These are phyloP conservation scores for Anarsia innoxiella DNA, from an alignment of 2,888 invertebrate genomes.

Conservation along the genomic window DNA sequence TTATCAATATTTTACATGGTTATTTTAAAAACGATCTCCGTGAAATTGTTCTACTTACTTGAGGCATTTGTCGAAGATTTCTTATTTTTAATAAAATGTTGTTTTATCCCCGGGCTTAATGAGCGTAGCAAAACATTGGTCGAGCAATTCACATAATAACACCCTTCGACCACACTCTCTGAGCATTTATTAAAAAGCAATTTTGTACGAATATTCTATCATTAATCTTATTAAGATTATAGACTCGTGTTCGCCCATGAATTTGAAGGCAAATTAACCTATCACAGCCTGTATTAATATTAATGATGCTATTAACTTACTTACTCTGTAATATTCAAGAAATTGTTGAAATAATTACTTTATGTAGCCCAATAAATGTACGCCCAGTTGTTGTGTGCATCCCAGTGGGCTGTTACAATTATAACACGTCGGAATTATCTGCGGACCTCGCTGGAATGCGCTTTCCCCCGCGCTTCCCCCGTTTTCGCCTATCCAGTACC, in stretches of 20 bases:
- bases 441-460: too few species aligned
- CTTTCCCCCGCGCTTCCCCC: too few species aligned
- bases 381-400: too few species aligned
- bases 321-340: too few species aligned
- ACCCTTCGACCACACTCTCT: slow-evolving; percentile 32
- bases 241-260: slow-evolving; percentile 27
- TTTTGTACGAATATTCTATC: slow-evolving; percentile 49
- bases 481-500: too few species aligned
- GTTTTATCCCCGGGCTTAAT: background rate
- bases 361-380: too few species aligned
- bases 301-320: too few species aligned
- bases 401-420: too few species aligned
- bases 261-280: slow-evolving; percentile 31
- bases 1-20: too few species aligned
- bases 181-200: slow-evolving; percentile 50
- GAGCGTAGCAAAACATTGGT: slow-evolving; percentile 11
- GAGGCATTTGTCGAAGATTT: background rate
- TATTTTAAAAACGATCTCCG: background rate
- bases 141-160: slow-evolving; percentile 37
- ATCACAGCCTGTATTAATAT: slow-evolving; percentile 27
- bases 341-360: too few species aligned
- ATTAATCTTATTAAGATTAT: slow-evolving; percentile 49
- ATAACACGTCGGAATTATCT: too few species aligned
- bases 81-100: background rate
- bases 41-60: too few species aligned